Evolutionary conservation across 2,113 vertebrate species (phyloP).

Genomic region (Cisticola juncidis): DNA sequence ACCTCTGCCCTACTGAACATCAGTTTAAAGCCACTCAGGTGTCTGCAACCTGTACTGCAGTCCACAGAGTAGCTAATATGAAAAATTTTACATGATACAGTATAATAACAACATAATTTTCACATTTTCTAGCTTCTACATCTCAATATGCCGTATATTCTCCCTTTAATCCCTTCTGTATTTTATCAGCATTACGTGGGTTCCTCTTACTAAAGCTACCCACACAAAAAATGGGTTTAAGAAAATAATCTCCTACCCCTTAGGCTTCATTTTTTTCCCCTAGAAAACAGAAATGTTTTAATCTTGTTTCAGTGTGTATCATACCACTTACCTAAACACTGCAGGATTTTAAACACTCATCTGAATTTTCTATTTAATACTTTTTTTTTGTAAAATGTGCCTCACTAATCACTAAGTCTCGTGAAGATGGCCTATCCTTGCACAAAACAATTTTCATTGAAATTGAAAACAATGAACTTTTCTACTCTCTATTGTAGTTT

Average conservation of each 20-base stretch:
- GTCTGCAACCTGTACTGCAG: neutral
- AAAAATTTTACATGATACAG: neutral
- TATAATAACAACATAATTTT: neutral
- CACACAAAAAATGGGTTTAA: neutral
- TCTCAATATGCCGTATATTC: neutral
- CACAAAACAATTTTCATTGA: neutral
- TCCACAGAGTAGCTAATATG: neutral
- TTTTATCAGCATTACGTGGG: neutral
- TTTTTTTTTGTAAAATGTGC: neutral
- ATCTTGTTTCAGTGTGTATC: neutral
- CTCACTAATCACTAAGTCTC: neutral
- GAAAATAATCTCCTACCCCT: neutral
- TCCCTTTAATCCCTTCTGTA: neutral
- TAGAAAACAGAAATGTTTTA: neutral
- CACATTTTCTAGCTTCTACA: neutral
- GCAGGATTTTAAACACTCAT: neutral
- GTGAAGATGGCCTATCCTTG: neutral
- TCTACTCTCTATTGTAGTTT: neutral
- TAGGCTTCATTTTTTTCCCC: neutral
- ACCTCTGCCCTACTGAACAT: neutral
- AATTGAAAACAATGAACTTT: no score
- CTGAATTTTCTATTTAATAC: neutral
- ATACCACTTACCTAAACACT: neutral
- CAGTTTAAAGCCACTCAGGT: neutral
- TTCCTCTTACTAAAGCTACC: neutral